Conservation (phyloP, 2,113 vertebrate species). For the Paratilapia polleni region DNA sequence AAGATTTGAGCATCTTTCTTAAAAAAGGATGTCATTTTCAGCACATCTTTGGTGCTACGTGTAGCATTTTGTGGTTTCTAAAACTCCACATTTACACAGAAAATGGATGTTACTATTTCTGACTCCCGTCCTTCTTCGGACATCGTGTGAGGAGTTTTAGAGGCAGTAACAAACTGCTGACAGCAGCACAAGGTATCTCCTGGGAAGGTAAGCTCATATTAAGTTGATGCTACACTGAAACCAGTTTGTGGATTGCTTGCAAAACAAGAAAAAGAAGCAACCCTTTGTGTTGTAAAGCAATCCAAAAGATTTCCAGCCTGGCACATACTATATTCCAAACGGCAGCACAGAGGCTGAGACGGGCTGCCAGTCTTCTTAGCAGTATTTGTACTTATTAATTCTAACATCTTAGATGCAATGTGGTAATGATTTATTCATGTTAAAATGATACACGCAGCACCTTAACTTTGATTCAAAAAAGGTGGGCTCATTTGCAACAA, state of each 20-base stretch:
- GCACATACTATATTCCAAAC: constrained; percentile 35
- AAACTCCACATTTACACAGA: neutral
- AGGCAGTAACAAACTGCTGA: constrained; percentile 2
- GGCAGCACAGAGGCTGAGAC: neutral
- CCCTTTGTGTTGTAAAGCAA: neutral
- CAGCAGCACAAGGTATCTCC: neutral
- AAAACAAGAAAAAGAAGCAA: rapidly evolving
- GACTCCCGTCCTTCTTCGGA: neutral
- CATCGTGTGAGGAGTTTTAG: neutral
- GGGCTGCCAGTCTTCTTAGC: neutral
- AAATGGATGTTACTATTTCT: neutral
- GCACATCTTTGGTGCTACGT: constrained; percentile 30
- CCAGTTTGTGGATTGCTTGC: neutral
- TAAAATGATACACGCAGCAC: constrained; percentile 37
- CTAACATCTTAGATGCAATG: neutral
- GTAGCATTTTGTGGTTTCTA: constrained; percentile 22
- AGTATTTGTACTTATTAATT: neutral
- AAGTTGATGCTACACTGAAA: neutral
- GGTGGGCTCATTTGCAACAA: neutral
- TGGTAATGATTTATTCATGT: neutral
- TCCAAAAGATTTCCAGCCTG: neutral
- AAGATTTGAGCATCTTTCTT: constrained; percentile 24
- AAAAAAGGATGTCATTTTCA: neutral
- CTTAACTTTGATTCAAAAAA: neutral
- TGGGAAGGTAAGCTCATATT: neutral